Evolutionary conservation across 1,140 invertebrate species (phyloP).

Genomic region (silkworm (Bombyx mori)): DNA sequence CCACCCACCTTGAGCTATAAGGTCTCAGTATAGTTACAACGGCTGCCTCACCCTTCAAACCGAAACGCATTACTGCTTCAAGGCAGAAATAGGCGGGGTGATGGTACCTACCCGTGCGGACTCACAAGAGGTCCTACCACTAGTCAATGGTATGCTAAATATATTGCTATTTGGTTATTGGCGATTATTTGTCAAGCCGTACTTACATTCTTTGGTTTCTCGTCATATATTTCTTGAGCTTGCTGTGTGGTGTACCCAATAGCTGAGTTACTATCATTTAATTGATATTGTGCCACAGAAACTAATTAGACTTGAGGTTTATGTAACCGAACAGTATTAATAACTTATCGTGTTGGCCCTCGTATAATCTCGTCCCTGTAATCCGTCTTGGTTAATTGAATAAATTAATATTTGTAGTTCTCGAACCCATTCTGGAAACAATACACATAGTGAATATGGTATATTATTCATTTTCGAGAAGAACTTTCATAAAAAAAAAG

Average conservation of each 20-base stretch:
- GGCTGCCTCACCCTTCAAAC: too few species aligned
- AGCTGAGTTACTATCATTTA: conserved; percentile 52
- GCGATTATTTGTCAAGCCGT: too few species aligned
- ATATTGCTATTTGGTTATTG: too few species aligned
- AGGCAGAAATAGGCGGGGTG: too few species aligned
- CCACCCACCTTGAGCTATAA: too few species aligned
- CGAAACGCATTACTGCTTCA: too few species aligned
- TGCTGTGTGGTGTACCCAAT: conserved; percentile 35
- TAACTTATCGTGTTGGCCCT: conserved; percentile 46
- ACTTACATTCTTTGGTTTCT: conserved; percentile 35
- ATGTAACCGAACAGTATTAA: conserved; percentile 58
- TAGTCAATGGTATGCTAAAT: too few species aligned
- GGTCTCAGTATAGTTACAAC: too few species aligned
- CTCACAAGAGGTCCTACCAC: too few species aligned
- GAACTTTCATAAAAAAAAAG: too few species aligned
- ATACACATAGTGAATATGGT: neutral
- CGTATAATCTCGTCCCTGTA: conserved; percentile 32
- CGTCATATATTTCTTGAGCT: conserved; percentile 46
- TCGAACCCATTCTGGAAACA: too few species aligned
- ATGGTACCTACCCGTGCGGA: too few species aligned
- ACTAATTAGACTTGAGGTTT: conserved; percentile 67
- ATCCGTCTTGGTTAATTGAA: conserved; percentile 35
- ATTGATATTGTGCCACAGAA: conserved; percentile 64
- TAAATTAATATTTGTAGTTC: conserved; percentile 25
- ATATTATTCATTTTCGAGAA: neutral